phyloP scores from a whole-genome alignment of 2,888 invertebrate genomes.

The Troides oblongomaculatus region DNA sequence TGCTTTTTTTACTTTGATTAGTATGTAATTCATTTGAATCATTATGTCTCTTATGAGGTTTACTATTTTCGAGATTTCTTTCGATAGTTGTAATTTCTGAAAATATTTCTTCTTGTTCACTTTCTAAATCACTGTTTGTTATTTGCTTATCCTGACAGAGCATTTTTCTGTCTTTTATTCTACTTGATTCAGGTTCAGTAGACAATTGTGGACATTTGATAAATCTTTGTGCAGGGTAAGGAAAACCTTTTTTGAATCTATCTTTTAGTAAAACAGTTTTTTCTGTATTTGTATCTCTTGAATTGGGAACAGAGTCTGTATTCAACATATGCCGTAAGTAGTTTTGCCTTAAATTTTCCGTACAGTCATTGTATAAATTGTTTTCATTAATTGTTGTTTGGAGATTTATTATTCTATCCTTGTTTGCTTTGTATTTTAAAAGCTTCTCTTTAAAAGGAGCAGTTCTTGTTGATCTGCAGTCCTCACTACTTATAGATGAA shows the following conservation, averaged over 20 bases:
- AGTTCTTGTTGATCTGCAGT: conserved; percentile 50
- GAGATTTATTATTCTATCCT: conserved; percentile 41
- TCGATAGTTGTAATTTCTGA: conserved; percentile 35
- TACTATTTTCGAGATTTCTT: neutral
- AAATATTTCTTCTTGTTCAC: conserved; percentile 54
- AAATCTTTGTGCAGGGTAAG: conserved; percentile 61
- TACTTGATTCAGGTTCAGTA: neutral
- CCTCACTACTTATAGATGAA: conserved; percentile 64
- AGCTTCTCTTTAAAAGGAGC: conserved; percentile 41
- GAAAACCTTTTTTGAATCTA: conserved; percentile 52
- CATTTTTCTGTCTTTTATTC: neutral
- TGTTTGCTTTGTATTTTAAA: conserved; percentile 39
- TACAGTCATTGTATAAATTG: conserved; percentile 45
- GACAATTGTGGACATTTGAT: conserved; percentile 39
- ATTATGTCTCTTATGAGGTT: conserved; percentile 27
- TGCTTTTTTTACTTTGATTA: conserved; percentile 11
- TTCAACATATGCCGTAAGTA: conserved; percentile 44
- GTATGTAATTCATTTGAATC: conserved; percentile 21
- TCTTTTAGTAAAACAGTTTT: conserved; percentile 43
- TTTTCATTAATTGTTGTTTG: conserved; percentile 42
- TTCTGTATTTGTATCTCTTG: conserved; percentile 12
- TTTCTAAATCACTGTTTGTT: conserved; percentile 34
- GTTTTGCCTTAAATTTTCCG: conserved; percentile 46
- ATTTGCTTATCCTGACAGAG: conserved; percentile 8
- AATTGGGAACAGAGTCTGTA: conserved; percentile 8